phyloP scores from a whole-genome alignment of 2,888 invertebrate species.

The Mamestra brassicae region DNA sequence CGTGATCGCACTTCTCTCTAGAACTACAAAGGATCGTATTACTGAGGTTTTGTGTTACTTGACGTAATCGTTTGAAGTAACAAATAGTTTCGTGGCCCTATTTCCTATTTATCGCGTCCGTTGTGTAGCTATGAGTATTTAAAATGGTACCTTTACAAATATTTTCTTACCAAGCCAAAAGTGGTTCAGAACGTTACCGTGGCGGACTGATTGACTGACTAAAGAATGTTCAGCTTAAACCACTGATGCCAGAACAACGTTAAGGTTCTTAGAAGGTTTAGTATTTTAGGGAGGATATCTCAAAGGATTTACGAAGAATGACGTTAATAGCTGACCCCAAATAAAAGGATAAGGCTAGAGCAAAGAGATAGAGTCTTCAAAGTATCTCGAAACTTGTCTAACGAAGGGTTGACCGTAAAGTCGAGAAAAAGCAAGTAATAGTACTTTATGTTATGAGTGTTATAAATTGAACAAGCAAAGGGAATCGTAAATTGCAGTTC shows the following conservation, averaged over 20 bases:
- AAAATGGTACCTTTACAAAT: slow-evolving; percentile 14
- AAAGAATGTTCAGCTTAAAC: background rate
- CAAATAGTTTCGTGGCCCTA: slow-evolving; percentile 58
- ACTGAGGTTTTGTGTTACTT: slow-evolving; percentile 55
- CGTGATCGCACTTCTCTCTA: slow-evolving; percentile 30
- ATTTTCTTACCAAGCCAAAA: slow-evolving; percentile 40
- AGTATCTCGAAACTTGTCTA: background rate
- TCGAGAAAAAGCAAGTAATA: background rate
- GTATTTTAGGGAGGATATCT: background rate
- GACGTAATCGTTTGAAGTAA: slow-evolving; percentile 51
- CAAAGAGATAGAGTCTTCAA: background rate
- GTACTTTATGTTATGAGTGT: background rate
- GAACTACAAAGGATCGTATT: slow-evolving; percentile 62
- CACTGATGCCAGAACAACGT: background rate
- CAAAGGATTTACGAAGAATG: background rate
- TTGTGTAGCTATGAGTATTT: slow-evolving; percentile 23
- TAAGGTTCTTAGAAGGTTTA: background rate
- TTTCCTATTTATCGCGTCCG: slow-evolving; percentile 63
- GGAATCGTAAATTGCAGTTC: slow-evolving; percentile 32
- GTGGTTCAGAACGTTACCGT: slow-evolving; percentile 20
- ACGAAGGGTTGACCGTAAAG: background rate
- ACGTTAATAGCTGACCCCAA: background rate
- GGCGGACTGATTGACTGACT: slow-evolving; percentile 11
- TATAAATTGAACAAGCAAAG: background rate
- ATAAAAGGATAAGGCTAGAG: background rate